Percentiles rank a stretch among this genome's conserved stretches.
Conservation (phyloP, 2,888 invertebrate genomes). For the Uropetala carovei region DNA sequence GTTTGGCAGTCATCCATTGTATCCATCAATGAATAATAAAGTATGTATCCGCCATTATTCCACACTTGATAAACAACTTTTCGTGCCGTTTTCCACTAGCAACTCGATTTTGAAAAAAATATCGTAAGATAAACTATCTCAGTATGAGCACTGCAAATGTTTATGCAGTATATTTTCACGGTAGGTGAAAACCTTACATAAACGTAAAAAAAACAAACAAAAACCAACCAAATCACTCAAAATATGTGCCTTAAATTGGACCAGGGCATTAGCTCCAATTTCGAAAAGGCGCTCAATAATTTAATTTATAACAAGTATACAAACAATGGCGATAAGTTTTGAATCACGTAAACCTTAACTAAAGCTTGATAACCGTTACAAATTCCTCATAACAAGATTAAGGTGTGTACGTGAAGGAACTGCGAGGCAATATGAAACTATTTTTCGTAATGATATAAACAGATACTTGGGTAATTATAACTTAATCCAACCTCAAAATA, state of each 20-base stretch:
- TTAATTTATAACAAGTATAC: neutral
- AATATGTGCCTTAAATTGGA: slow-evolving; percentile 54
- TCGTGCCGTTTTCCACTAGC: neutral
- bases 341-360: neutral
- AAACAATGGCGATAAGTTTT: neutral
- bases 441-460: neutral
- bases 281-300: slow-evolving; percentile 1
- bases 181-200: neutral
- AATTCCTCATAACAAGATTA: neutral
- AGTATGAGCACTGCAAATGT: neutral
- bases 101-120: neutral
- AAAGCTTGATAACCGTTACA: neutral
- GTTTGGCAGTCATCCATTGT: neutral
- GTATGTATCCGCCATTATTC: neutral
- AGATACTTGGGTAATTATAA: too few species aligned
- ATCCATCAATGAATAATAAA: neutral
- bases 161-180: neutral
- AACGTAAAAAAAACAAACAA: slow-evolving; percentile 30
- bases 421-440: neutral
- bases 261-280: slow-evolving; percentile 53
- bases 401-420: neutral
- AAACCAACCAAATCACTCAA: neutral
- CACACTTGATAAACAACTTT: neutral
- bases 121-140: neutral
- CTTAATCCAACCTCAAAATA: neutral